Base-by-base conservation (phyloP, 2,888 invertebrate genomes). In the Formica aserva region DNA sequence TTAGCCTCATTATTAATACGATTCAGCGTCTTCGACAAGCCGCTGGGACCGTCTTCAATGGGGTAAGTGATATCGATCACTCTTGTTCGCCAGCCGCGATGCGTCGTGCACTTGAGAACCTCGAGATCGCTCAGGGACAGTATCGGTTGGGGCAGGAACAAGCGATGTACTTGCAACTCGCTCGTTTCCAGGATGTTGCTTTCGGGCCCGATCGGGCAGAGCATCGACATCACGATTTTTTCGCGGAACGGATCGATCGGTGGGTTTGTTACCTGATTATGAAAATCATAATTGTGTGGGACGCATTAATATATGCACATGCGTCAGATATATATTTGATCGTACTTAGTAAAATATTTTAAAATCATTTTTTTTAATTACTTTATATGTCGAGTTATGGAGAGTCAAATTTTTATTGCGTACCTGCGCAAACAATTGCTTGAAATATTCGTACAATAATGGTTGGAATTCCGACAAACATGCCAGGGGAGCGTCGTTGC, bases 181-280 rank as follows among this genome's bases (percentile, higher is more conserved):
- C 97, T 97, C 9, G 99, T 99, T 93, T 98, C 96, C 89, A 99
- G 95, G 83, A 99, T 97, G 95, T 99, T 99, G 4, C 97, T 97
- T 92, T 98, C 98, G 0, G 99, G 99, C 0, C 99, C 99, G 92
- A 99, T 97, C 0, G 99, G 99, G 93, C 99, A 99, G 87, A 98
- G 97, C 95, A 99, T 96, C 0, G 99, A 99, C 99, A 99, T 99
- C 85, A 99, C 99, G 89, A 99, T 98, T 95, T 98, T 98, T 95
- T 99, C 99, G 92, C 99, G 96, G 93, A 99, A 99, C 55, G 99
- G 99, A 96, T 99, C 99, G 90, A 99, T 99, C 5, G 99, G 99
- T 6, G 99, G 99, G 96, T 99, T 99, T 91, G 99, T 99, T 91
- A 99, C 96, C 95, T 97, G 95, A 76, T 91, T 15, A 78, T 32